These are phyloP conservation scores for Alexandromys fortis DNA, from an alignment of 2,113 vertebrate species.

Conservation along the genomic window DNA sequence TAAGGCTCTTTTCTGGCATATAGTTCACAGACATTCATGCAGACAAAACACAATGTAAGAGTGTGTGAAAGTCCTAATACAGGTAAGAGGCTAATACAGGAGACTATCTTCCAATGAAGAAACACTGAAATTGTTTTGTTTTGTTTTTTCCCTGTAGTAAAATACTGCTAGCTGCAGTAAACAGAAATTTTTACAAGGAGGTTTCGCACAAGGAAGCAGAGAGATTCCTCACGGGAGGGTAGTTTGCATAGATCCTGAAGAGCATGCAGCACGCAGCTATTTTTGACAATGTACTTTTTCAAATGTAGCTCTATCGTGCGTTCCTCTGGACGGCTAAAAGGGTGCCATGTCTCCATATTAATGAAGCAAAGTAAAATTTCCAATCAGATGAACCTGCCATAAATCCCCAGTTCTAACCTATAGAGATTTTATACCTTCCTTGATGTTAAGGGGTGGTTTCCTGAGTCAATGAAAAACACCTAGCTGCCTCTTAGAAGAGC, in stretches of 20 bases:
- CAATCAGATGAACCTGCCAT: constrained; percentile 74
- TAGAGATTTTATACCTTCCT: constrained; percentile 82
- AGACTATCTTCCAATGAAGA: neutral
- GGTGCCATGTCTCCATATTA: constrained; percentile 81
- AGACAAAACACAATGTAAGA: neutral
- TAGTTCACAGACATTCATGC: neutral
- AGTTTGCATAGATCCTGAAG: constrained; percentile 60
- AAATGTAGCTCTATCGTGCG: constrained; percentile 81
- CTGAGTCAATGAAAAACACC: constrained; percentile 70
- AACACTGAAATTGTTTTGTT: neutral
- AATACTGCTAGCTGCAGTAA: neutral
- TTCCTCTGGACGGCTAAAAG: constrained; percentile 81
- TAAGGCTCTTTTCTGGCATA: neutral
- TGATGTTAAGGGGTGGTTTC: constrained; percentile 79
- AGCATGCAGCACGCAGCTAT: constrained; percentile 68
- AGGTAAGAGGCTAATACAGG: neutral
- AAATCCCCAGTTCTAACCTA: constrained; percentile 80
- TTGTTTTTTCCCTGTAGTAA: neutral
- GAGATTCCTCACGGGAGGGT: constrained; percentile 19
- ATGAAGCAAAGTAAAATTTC: constrained; percentile 81
- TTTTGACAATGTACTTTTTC: constrained; percentile 74
- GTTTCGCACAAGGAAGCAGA: constrained; percentile 53
- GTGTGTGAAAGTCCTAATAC: neutral
- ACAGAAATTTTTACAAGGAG: constrained; percentile 12
- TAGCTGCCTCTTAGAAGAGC: constrained; percentile 62